These are phyloP conservation scores for Anseranas semipalmata DNA, from an alignment of 2,113 vertebrate genomes.

Conservation along the genomic window DNA sequence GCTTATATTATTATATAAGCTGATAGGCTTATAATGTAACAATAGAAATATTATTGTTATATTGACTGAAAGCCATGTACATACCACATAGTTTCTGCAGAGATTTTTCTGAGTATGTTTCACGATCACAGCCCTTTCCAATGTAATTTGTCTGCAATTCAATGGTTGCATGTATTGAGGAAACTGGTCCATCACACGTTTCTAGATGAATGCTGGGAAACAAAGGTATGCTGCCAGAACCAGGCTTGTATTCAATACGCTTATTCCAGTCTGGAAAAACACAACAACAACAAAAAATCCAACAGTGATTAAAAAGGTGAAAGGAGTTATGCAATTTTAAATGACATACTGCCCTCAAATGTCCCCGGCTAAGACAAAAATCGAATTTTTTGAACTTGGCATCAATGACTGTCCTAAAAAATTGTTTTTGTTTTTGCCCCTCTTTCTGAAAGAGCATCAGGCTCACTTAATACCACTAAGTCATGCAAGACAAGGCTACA, in stretches of 20 bases:
- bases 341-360: not conserved
- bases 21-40: too few species aligned
- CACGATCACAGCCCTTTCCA: constrained; percentile 92
- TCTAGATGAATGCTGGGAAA: constrained; percentile 93
- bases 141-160: constrained; percentile 92
- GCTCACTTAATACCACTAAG: not conserved
- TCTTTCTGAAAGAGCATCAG: not conserved
- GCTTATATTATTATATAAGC: not conserved
- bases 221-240: constrained; percentile 89
- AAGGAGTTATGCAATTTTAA: not conserved
- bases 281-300: not conserved
- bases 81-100: constrained; percentile 94
- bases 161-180: constrained; percentile 86
- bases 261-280: constrained; percentile 87
- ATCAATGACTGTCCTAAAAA: not conserved
- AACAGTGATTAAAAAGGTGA: not conserved
- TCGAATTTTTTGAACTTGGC: not conserved
- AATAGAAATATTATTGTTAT: not conserved
- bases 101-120: constrained; percentile 94
- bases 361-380: not conserved
- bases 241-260: constrained; percentile 89
- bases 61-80: constrained; percentile 15
- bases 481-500: not conserved
- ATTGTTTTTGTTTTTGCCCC: not conserved
- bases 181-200: constrained; percentile 90